Evolutionary conservation across 2,888 invertebrate species (phyloP), one percentile per base, ranked within the genome.

Genomic region (Hypselothyrea guttata): DNA sequence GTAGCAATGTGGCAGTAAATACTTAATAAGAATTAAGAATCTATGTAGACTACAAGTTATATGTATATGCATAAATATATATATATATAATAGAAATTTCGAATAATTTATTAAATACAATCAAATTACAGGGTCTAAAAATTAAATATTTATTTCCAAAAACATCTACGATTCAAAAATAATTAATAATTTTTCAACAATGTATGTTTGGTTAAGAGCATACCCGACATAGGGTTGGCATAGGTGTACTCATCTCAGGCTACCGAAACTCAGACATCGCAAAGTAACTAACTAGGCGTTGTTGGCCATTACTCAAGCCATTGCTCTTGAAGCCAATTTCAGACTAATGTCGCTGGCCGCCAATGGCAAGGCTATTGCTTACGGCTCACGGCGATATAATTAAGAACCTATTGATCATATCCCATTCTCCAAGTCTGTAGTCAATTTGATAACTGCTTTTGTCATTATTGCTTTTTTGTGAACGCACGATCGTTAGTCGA

Each of bases 331-430:
- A 54, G 57, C 41, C 61, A 45, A 65, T 44, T 34, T 44, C 37
- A 35, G 54, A 54, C 58, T 63, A 63, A 63, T 69, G 47, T 55
- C 30, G 68, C 42, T 33, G 55, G 59, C 22, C 49, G 60, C 76
- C 70, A 67, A 53, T 57, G 75, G 74, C 81, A 81, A 76, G 75
- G 77, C 70, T 67, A 62, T 44, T 35, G 4, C 8, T n/a, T 34
- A 12, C 62, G 27, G 62, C 56, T 66, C 48, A 59, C 66, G 42
- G 54, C 30, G 41, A 44, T 9, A 22, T 13, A 22, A 58, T 40
- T 52, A 31, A 60, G 40, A 40, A 34, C 51, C 65, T 54, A 69
- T 70, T 70, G 48, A 59, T 55, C 70, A 66, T 60, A 51, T 12
- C 15, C 46, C 37, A 34, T 35, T 27, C 40, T 37, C 13, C 44